Conservation (phyloP, 1,140 invertebrate species). For the Danaus melanippus region DNA sequence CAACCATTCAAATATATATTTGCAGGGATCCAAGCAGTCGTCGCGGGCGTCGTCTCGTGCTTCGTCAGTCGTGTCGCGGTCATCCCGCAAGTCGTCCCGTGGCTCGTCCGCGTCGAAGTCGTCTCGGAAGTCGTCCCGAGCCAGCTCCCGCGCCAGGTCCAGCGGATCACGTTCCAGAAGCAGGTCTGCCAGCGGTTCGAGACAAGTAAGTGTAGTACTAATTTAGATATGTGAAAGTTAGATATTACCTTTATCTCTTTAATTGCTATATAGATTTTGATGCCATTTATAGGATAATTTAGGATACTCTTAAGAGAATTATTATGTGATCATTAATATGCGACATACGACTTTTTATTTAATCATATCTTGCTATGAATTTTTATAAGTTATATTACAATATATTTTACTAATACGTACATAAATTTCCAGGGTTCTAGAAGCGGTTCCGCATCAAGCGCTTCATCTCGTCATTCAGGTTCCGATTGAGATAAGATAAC, state of each 20-base stretch:
- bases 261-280: too few species aligned
- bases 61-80: conserved; percentile 46
- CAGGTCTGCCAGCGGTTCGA: conserved; percentile 56
- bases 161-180: conserved; percentile 56
- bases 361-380: too few species aligned
- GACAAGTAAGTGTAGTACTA: conserved; percentile 37
- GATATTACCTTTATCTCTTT: too few species aligned
- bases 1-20: background rate
- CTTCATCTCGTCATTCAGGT: conserved; percentile 47
- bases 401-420: too few species aligned
- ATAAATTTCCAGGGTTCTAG: conserved; percentile 44
- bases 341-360: too few species aligned
- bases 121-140: conserved; percentile 35
- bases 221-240: too few species aligned
- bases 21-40: conserved; percentile 43
- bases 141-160: conserved; percentile 48
- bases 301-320: too few species aligned
- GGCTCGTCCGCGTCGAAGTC: conserved; percentile 29
- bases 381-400: too few species aligned
- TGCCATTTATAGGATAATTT: too few species aligned
- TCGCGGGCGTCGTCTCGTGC: conserved; percentile 45
- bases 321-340: too few species aligned
- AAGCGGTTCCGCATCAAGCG: conserved; percentile 59
- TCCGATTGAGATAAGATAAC: conserved; percentile 36
- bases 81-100: conserved; percentile 5